A percentile compares a stretch with the other conserved stretches of the same genome.
Evolutionary conservation across 2,797 vertebrate species (phyloP).

Genomic region (Chiroxiphia lanceolata): DNA sequence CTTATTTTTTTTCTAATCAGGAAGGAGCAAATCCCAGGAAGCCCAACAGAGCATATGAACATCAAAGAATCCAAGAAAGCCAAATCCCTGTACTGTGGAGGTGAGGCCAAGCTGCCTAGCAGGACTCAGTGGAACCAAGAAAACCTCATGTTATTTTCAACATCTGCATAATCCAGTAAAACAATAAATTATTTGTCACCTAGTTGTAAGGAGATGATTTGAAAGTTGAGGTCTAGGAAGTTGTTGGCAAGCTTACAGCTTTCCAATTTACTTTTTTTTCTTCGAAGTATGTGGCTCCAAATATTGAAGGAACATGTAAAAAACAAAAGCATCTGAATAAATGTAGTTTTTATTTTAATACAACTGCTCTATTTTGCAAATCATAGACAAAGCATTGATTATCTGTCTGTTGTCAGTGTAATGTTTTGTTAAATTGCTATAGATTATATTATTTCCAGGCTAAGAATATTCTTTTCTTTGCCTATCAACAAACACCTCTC

Average conservation of each 20-base stretch:
- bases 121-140: background rate
- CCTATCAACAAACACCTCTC: background rate
- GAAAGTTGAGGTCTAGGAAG: background rate
- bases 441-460: background rate
- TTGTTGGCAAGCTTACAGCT: background rate
- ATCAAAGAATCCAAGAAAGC: slow-evolving; percentile 45
- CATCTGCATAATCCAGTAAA: slow-evolving; percentile 18
- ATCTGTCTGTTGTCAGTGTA: background rate
- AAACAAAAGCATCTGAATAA: background rate
- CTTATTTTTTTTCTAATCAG: slow-evolving; percentile 24
- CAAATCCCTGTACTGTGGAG: background rate
- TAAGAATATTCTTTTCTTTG: background rate
- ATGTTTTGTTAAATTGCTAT: background rate
- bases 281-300: background rate
- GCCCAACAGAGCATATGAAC: slow-evolving; percentile 45
- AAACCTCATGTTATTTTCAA: slow-evolving; percentile 19
- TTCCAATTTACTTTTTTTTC: background rate
- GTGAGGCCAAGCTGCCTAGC: background rate
- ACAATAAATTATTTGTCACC: slow-evolving; percentile 44
- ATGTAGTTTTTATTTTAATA: background rate
- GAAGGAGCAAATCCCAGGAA: slow-evolving; percentile 63
- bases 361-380: background rate
- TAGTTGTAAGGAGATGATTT: background rate
- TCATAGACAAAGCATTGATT: background rate
- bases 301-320: background rate